Evolutionary conservation across 2,113 vertebrate species (phyloP).

Genomic region (Irena cyanogastra): DNA sequence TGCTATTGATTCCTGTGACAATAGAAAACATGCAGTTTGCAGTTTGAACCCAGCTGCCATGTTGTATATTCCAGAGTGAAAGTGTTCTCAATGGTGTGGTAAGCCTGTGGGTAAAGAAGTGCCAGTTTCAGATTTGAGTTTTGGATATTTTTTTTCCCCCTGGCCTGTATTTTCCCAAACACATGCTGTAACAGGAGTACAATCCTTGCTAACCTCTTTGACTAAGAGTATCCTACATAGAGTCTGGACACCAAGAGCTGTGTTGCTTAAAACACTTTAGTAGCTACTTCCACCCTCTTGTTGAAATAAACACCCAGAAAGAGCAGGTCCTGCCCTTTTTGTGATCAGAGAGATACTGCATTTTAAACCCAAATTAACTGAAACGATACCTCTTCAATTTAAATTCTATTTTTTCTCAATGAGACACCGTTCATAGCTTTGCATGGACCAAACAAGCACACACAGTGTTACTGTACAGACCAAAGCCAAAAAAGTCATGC

Average conservation of each 20-base stretch:
- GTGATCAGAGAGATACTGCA: not conserved
- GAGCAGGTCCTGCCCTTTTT: not conserved
- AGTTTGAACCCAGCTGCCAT: constrained; percentile 13
- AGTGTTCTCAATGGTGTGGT: constrained; percentile 41
- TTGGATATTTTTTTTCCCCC: not conserved
- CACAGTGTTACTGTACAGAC: constrained; percentile 54
- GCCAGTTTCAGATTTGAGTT: not conserved
- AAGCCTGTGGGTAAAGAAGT: constrained; percentile 56
- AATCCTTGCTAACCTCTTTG: not conserved
- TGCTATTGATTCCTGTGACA: constrained; percentile 6
- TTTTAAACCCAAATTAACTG: constrained; percentile 26
- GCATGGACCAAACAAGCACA: constrained; percentile 72
- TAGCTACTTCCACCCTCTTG: not conserved
- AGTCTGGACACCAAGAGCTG: not conserved
- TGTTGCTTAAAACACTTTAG: not conserved
- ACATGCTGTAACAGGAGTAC: not conserved
- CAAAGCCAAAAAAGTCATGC: constrained; percentile 55
- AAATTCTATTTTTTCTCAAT: constrained; percentile 58
- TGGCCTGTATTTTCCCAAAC: not conserved
- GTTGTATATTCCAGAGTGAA: constrained; percentile 48
- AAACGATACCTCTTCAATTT: not conserved
- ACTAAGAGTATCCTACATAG: not conserved
- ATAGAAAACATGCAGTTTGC: constrained; percentile 23
- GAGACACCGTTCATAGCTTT: constrained; percentile 60
- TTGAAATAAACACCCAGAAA: not conserved